Conservation (phyloP, 1,140 invertebrate species). For the Nixonia krombeini region DNA sequence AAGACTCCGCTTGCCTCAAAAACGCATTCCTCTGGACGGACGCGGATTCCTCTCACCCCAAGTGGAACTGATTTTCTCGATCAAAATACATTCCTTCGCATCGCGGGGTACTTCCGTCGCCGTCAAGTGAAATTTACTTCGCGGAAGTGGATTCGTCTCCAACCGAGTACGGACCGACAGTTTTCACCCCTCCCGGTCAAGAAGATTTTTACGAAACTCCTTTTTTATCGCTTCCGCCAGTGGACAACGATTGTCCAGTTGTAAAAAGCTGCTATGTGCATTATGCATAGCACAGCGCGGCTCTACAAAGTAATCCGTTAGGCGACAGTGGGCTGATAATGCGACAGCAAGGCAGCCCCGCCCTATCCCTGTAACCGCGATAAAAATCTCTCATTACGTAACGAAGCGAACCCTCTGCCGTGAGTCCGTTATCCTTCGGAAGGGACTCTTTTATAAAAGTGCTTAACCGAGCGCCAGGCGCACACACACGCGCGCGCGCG, state of each 20-base stretch:
- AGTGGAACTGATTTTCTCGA: no score
- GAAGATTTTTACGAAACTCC: no score
- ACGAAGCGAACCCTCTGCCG: constrained; percentile 64
- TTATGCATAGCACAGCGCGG: constrained; percentile 32
- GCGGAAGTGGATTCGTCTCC: no score
- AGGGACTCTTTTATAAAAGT: constrained; percentile 39
- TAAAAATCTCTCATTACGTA: constrained; percentile 69
- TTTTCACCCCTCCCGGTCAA: no score
- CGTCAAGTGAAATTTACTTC: no score
- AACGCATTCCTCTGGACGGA: no score
- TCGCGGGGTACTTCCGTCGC: no score
- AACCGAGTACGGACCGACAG: no score
- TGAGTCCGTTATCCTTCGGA: constrained; percentile 57
- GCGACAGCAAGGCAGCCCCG: constrained; percentile 64
- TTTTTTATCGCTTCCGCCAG: no score
- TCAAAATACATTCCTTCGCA: no score
- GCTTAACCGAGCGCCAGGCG: constrained; percentile 28
- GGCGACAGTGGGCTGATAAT: constrained; percentile 61
- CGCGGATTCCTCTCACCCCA: no score
- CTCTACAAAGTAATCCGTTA: constrained; percentile 64
- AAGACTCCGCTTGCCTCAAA: no score
- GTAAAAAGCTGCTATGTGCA: constrained; percentile 3
- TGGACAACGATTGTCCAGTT: constrained; percentile 7
- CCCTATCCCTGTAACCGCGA: constrained; percentile 67
- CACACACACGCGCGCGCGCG: constrained; percentile 7